These are phyloP conservation scores for Pampusana beccarii DNA, from an alignment of 2,113 vertebrate genomes.

Conservation along the genomic window DNA sequence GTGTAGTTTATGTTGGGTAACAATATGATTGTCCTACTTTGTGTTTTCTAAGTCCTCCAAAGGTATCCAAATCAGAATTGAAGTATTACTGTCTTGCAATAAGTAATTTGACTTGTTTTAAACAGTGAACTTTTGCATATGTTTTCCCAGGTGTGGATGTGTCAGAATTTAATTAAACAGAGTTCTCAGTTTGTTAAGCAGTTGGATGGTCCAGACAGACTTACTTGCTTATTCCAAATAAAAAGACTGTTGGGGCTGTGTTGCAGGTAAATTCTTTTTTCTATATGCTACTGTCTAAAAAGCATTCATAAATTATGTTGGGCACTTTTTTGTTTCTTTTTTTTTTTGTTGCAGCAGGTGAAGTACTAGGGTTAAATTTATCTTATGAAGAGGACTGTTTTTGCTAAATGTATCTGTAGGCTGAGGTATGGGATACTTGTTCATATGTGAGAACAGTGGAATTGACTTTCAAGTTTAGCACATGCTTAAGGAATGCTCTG, in stretches of 20 bases:
- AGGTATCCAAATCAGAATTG: background rate
- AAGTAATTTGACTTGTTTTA: background rate
- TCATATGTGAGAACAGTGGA: rapidly evolving
- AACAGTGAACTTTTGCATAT: background rate
- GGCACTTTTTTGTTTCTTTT: background rate
- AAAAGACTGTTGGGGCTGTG: conserved; percentile 94
- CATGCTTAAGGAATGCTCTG: background rate
- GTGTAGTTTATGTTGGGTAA: background rate
- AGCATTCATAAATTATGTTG: background rate
- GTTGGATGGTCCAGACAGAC: conserved; percentile 85
- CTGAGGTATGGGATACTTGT: rapidly evolving
- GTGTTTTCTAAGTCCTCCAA: background rate
- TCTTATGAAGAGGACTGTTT: background rate
- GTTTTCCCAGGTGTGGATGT: conserved; percentile 89
- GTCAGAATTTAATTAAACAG: conserved; percentile 93
- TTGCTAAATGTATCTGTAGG: background rate
- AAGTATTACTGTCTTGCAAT: background rate
- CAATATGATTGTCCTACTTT: background rate
- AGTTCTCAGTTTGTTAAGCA: conserved; percentile 89
- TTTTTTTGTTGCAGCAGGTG: background rate
- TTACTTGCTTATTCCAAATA: conserved; percentile 94
- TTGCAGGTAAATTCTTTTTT: conserved; percentile 85
- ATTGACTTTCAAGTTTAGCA: background rate
- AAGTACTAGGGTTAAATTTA: background rate
- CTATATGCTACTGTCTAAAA: background rate